Base-by-base conservation (phyloP, 2,113 vertebrate species). In the Eptatretus burgeri region DNA sequence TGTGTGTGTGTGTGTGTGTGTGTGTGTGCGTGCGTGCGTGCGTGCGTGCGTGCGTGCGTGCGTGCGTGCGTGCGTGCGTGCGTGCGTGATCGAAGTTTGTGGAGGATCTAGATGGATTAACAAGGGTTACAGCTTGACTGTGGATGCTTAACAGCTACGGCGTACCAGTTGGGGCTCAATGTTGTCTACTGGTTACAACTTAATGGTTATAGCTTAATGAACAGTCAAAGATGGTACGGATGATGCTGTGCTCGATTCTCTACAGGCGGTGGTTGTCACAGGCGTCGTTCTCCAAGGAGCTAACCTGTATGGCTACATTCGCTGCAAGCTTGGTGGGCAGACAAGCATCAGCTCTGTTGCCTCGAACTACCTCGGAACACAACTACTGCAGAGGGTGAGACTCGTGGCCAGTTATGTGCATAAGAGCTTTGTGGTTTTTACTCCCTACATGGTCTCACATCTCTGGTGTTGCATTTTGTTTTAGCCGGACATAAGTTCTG, bases 281-380 rank as follows among this genome's bases (percentile, higher is more conserved):
- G 79, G 83, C 49, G 79, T 85, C 63, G 78, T 77, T n/a, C 79
- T 85, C 63, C 81, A 87, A 72, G 71, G 70, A 1, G 80, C 80
- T 1, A 86, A 85, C 67, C 77, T 89, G 13, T 85, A 81, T 1
- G 82, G 84, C 64, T 83, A 82, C 65, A 67, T 83, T 68, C 78
- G 79, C 51, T 85, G 82, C 67, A 84, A 84, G 68, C 71, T 79
- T 53, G 79, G 75, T 27, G 77, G 76, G 9, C 71, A 75, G 52
- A 72, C 76, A 14, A 66, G 67, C 67, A 67, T 68, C 67, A 71
- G 72, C 68, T 75, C 66, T 69, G 67, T 67, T 13, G 68, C 75
- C 2, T 71, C 75, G 9, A 71, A 69, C 5, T 70, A 80, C 64
- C 72, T 71, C 27, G 75, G 74, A 56, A 76, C 68, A 64, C 74